Evolutionary conservation across 2,113 vertebrate genomes (phyloP), one percentile per base, ranked within the genome.

Genomic region (Phasianus colchicus): DNA sequence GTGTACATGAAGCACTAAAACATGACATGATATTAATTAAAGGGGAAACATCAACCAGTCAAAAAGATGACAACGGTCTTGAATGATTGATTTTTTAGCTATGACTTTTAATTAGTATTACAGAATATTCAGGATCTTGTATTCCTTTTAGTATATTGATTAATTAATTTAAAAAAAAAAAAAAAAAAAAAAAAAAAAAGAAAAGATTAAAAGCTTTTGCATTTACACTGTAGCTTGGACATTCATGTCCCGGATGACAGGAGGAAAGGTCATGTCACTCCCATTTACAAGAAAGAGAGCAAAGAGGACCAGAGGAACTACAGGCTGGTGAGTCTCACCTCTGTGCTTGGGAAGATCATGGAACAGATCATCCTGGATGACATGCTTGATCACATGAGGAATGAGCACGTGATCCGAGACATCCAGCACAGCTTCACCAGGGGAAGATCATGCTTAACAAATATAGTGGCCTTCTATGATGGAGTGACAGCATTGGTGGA

Each of bases 21-120:
- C 74, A 93, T 91, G 90, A 90, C 91, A 96, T 86, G 70, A 58
- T 97, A 95, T 97, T 97, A 97, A 97, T 97, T 97, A 96, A 93
- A 96, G 73, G 94, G 96, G 94, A 78, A 95, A 71, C 22, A 95
- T 69, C 89, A 96, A 95, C 72, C 91, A 88, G 88, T 96, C 70
- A 91, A 77, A 88, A 97, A 67, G 54, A 92, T 20, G 94, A 70
- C 82, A 97, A 91, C 64, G 77, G 43, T 93, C 73, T 95, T 96
- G 76, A 96, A 93, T 65, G 86, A 65, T 42, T 96, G 80, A 91
- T 91, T 96, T 97, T 65, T 88, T 95, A 79, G 79, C 87, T 94
- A 95, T 88, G 95, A 63, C 8, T 96, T 96, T 93, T 87, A 95
- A 95, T 95, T 96, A 97, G 71, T 21, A 78, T 94, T 96, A 94